These are phyloP conservation scores for Netelia inedita DNA, from an alignment of 2,888 invertebrate species.

Conservation along the genomic window DNA sequence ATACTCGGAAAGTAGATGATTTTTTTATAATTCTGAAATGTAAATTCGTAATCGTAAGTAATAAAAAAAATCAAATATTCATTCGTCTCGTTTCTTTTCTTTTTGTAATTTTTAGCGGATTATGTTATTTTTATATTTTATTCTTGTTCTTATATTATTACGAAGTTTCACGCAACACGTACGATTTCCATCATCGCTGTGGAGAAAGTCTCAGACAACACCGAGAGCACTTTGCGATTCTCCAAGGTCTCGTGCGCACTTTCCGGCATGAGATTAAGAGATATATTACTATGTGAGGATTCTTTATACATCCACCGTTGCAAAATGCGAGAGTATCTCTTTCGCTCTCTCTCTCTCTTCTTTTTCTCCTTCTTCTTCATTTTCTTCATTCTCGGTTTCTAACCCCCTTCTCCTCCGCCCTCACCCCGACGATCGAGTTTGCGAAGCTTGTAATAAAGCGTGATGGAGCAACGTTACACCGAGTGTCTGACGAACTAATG, in stretches of 20 bases:
- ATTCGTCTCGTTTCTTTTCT: no score
- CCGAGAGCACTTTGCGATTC: slow-evolving; percentile 18
- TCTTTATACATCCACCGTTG: slow-evolving; percentile 52
- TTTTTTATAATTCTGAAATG: no score
- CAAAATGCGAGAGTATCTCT: slow-evolving; percentile 37
- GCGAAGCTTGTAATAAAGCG: slow-evolving; percentile 41
- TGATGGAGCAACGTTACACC: slow-evolving; percentile 34
- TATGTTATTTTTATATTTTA: no score
- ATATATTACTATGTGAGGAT: slow-evolving; percentile 62
- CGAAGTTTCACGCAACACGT: no score
- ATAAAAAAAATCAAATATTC: no score
- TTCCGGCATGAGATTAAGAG: slow-evolving; percentile 57
- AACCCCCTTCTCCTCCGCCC: slow-evolving; percentile 11
- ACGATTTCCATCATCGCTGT: neutral
- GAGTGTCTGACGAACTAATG: slow-evolving; percentile 58
- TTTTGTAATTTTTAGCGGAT: no score
- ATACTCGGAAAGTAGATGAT: no score
- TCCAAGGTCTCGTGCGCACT: slow-evolving; percentile 33
- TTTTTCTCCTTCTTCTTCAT: slow-evolving; percentile 15
- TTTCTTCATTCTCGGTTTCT: no score
- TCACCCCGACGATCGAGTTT: slow-evolving; percentile 32
- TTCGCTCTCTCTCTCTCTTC: slow-evolving; percentile 1
- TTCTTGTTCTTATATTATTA: no score
- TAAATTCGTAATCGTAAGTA: no score
- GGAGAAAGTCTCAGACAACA: neutral